Conservation (phyloP, 2,888 invertebrate species). For the Conistra vaccinii region DNA sequence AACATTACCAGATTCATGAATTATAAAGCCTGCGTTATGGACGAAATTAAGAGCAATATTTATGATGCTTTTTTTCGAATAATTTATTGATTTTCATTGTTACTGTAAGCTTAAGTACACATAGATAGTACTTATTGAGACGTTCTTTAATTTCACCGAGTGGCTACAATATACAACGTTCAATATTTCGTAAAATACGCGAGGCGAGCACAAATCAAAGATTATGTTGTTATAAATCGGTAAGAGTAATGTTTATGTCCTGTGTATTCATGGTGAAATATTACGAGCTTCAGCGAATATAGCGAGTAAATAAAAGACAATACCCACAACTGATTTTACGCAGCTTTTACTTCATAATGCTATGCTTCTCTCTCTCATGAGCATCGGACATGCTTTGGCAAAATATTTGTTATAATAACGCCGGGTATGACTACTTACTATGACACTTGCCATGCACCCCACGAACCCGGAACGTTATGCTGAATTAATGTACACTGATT, state of each 20-base stretch:
- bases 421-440: too few relatives aligned
- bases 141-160: slow-evolving; percentile 36
- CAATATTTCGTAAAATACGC: slow-evolving; percentile 35
- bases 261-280: slow-evolving; percentile 16
- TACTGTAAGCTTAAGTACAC: background rate
- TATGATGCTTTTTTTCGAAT: background rate
- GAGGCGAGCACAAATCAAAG: slow-evolving; percentile 48
- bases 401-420: too few relatives aligned
- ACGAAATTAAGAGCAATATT: background rate
- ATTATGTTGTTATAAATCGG: slow-evolving; percentile 54
- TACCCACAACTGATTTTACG: background rate
- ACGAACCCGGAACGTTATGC: too few relatives aligned
- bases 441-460: too few relatives aligned
- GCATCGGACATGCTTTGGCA: background rate
- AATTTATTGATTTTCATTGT: slow-evolving; percentile 24
- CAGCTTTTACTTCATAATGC: background rate
- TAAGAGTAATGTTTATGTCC: slow-evolving; percentile 40
- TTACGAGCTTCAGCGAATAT: slow-evolving; percentile 1
- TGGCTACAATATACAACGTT: slow-evolving; percentile 22
- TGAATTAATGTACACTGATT: too few relatives aligned
- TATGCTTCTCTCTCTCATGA: background rate
- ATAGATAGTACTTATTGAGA: background rate
- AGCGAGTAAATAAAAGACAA: slow-evolving; percentile 18
- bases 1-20: background rate
- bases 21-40: background rate